Base-by-base conservation (phyloP, 1,140 invertebrate species). In the Saccostrea glomerata region DNA sequence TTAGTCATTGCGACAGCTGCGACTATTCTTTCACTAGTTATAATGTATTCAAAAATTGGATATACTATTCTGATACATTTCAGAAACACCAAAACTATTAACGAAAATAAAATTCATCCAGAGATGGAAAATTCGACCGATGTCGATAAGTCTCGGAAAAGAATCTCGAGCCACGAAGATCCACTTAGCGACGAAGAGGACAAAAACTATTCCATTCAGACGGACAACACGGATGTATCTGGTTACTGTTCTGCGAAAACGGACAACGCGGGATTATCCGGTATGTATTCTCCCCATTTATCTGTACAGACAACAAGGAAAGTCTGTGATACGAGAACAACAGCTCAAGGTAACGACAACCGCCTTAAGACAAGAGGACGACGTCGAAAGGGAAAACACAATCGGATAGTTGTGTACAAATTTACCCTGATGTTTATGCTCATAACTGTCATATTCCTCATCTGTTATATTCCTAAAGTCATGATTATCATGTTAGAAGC, bases 381-480 rank as follows among this genome's bases (percentile, higher is more conserved):
- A 20, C 17, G 7, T 20, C 17, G 58, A n/a, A 63, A 63, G n/a
- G 2, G 15, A 82, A 17, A 82, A 13, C 6, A 82, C 25, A 30
- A 55, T 6, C 36, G 23, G 47, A 11, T 5, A 25, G 40, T 23
- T 30, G 25, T 82, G 4, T 1, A 47, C 13, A 30, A 82, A 23
- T 23, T 23, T 47, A 82, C 23, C 25, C 15, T 82, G 2, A 82
- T 82, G 73, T 82, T 82, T 47, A 82, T 82, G 73, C 40, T 82
- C 5, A 82, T 82, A 30, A 82, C 73, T 0, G 20, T 30, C 25
- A 47, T 82, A 17, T 82, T 36, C 73, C 25, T 82, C 4, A 30
- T 82, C 23, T 82, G 73, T 82, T 82, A 82, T 82, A 82, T 82
- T 25, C 73, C 73, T 30, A 47, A 36, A 30, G 73, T 30, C 30